Base-by-base conservation (phyloP, 92 coral and sea anemone genomes). In the Scolanthus callimorphus region DNA sequence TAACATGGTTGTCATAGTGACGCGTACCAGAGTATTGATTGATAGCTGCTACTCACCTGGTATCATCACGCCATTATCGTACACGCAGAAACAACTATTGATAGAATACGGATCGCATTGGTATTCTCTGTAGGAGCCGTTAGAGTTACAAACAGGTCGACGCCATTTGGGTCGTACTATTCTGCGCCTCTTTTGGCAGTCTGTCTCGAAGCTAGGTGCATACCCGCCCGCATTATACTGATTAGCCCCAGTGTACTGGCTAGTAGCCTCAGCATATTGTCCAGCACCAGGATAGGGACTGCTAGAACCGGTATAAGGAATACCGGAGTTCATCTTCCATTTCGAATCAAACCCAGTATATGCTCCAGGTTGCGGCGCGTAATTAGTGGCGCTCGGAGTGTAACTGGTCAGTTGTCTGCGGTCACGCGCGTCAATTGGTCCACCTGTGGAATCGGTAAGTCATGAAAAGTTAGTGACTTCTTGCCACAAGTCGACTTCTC, bases 1-100 rank as follows among this genome's bases (percentile, higher is more conserved):
- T n/a, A n/a, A n/a, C n/a, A n/a, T n/a, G n/a, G n/a, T n/a, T n/a
- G n/a, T n/a, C n/a, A n/a, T n/a, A n/a, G n/a, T n/a, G n/a, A n/a
- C n/a, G n/a, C n/a, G n/a, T n/a, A n/a, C n/a, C n/a, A n/a, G n/a
- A n/a, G n/a, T n/a, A n/a, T n/a, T n/a, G n/a, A n/a, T n/a, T n/a
- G n/a, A n/a, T n/a, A n/a, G n/a, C n/a, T n/a, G n/a, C n/a, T n/a
- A 17, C 56, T 44, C 61, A 84, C 90, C 82, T 13, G 85, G 82
- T 6, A 78, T 84, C 85, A 84, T 84, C 85, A 84, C 77, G 24
- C 85, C 90, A 28, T 84, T 78, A n/a, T 67, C 76, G 51, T 78
- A 84, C 25, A 84, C 90, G 34, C 90, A 84, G 82, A 81, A 84
- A 30, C 90, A 84, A 70, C 63, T 84, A 27, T 61, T 65, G 20